Percentiles rank a stretch among this genome's conserved stretches.
Evolutionary conservation across 2,888 invertebrate species (phyloP).

Genomic region (Mythimna pallens): DNA sequence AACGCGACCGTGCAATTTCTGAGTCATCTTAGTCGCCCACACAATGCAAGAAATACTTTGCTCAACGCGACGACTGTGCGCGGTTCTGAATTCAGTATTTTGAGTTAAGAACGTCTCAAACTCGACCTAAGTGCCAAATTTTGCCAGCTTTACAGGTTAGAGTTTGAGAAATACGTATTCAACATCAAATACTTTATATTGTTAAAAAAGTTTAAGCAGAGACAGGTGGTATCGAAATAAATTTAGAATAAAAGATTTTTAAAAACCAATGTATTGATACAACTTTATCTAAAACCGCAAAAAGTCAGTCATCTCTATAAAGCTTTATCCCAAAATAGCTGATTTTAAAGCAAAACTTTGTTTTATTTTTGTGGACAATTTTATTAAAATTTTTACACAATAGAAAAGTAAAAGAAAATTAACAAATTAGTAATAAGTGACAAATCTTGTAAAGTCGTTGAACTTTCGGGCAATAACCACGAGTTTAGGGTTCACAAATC

Average conservation of each 20-base stretch:
- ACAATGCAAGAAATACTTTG: constrained; percentile 26
- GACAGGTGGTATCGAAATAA: background rate
- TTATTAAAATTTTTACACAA: constrained; percentile 9
- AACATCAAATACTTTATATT: background rate
- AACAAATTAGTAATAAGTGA: constrained; percentile 18
- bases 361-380: background rate
- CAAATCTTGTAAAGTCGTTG: constrained; percentile 33
- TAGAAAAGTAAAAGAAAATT: constrained; percentile 31
- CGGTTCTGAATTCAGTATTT: no score
- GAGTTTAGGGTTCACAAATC: constrained; percentile 27
- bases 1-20: constrained; percentile 39
- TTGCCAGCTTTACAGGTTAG: no score
- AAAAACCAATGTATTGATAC: background rate
- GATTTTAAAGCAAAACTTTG: background rate
- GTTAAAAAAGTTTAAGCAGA: background rate
- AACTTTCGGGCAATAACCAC: constrained; percentile 45
- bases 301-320: constrained; percentile 9
- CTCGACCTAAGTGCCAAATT: no score
- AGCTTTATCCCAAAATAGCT: constrained; percentile 7
- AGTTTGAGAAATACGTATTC: no score
- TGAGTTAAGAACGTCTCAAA: no score
- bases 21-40: constrained; percentile 54
- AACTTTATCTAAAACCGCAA: background rate
- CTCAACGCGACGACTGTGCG: background rate
- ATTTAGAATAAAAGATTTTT: background rate